These are phyloP conservation scores for Anastrepha obliqua DNA, from an alignment of 1,140 invertebrate genomes.

Conservation along the genomic window DNA sequence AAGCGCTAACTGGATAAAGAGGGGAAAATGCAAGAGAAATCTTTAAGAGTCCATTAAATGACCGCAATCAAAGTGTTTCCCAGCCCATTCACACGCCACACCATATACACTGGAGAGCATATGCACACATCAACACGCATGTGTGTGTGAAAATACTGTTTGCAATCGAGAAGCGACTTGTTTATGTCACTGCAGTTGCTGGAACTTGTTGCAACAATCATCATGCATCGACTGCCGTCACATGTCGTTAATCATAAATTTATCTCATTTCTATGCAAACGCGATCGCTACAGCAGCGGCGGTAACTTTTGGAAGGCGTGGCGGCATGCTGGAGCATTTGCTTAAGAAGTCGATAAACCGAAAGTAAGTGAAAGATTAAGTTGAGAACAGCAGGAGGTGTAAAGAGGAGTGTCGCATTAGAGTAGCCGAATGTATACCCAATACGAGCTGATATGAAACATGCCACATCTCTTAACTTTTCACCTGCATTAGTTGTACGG, in stretches of 20 bases:
- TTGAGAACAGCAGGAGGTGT: neutral
- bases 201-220: neutral
- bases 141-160: neutral
- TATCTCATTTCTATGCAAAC: slow-evolving; percentile 27
- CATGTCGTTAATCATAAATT: slow-evolving; percentile 36
- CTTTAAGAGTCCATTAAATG: slow-evolving; percentile 14
- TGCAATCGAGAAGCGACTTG: neutral
- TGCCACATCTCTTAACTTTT: neutral
- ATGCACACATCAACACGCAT: neutral
- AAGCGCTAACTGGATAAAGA: neutral
- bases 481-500: neutral
- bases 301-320: neutral
- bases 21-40: neutral
- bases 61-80: slow-evolving; percentile 19
- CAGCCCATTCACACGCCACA: neutral
- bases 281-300: neutral
- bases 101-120: neutral
- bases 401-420: neutral
- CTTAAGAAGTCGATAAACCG: neutral
- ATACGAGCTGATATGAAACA: neutral
- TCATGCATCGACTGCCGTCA: neutral
- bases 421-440: neutral
- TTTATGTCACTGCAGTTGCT: neutral
- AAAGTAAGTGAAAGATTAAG: slow-evolving; percentile 15
- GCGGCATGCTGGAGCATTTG: neutral